Percentiles rank a stretch among this genome's conserved stretches.
phyloP scores from a whole-genome alignment of 2,888 invertebrate species.

The Caenorhabditis wallacei region DNA sequence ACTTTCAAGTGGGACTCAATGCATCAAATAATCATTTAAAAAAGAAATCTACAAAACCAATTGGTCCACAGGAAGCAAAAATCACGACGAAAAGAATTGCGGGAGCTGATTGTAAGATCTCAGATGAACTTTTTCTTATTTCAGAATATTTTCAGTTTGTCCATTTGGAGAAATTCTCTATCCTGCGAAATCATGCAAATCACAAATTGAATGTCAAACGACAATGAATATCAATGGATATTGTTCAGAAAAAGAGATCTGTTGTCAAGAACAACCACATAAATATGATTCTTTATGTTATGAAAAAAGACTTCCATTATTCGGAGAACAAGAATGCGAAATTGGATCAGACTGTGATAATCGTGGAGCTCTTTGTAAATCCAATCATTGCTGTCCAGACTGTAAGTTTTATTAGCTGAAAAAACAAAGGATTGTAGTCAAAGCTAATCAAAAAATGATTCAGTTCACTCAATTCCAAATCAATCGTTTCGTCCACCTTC shows the following conservation, averaged over 20 bases:
- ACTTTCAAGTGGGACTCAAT: too few relatives aligned
- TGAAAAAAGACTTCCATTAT: slow-evolving; percentile 27
- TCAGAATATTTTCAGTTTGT: slow-evolving; percentile 1
- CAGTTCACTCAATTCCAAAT: slow-evolving; percentile 14
- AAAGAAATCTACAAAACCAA: not conserved
- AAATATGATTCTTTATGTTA: slow-evolving; percentile 16
- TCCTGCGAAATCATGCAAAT: not conserved
- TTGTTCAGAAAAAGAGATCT: slow-evolving; percentile 21
- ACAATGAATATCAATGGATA: slow-evolving; percentile 8
- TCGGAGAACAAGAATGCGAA: slow-evolving; percentile 25
- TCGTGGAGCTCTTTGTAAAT: slow-evolving; percentile 20
- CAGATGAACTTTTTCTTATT: too few relatives aligned
- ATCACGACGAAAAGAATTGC: too few relatives aligned
- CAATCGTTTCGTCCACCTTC: slow-evolving; percentile 26
- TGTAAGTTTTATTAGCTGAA: slow-evolving; percentile 27
- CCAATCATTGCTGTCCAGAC: slow-evolving; percentile 30
- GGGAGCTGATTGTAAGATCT: too few relatives aligned
- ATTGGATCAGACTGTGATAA: slow-evolving; percentile 3
- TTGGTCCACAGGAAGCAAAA: not conserved
- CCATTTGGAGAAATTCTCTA: slow-evolving; percentile 9
- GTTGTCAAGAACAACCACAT: slow-evolving; percentile 18
- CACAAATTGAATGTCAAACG: slow-evolving; percentile 25
- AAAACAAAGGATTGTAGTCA: too few relatives aligned
- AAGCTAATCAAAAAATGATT: too few relatives aligned
- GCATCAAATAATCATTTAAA: too few relatives aligned